Evolutionary conservation across 2,888 invertebrate genomes (phyloP).

Genomic region (Galerucella calmariensis): DNA sequence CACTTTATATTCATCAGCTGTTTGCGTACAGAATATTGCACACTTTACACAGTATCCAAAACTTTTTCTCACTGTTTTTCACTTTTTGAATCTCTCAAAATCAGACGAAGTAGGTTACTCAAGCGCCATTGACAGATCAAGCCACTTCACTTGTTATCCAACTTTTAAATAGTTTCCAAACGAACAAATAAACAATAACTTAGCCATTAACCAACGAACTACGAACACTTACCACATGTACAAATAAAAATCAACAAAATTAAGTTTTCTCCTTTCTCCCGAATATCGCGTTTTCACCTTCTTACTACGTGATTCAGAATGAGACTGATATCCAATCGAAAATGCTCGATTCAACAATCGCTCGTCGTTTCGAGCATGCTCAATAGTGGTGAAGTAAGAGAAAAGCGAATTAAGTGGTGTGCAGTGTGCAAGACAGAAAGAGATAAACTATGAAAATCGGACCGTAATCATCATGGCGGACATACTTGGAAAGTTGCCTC

Average conservation of each 20-base stretch:
- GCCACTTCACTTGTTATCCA: constrained; percentile 28
- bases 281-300: constrained; percentile 34
- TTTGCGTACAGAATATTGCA: constrained; percentile 9
- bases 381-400: constrained; percentile 34
- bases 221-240: constrained; percentile 14
- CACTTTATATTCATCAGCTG: constrained; percentile 23
- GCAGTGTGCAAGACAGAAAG: constrained; percentile 35
- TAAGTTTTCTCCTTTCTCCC: constrained; percentile 8
- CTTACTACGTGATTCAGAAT: constrained; percentile 30
- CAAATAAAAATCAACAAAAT: constrained; percentile 23
- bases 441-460: constrained; percentile 44
- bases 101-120: constrained; percentile 36
- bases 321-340: constrained; percentile 42
- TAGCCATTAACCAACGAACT: constrained; percentile 11
- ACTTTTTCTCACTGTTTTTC: constrained; percentile 26
- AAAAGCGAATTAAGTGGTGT: constrained; percentile 14
- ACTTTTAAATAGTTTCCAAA: constrained; percentile 17
- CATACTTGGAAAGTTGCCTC: constrained; percentile 52
- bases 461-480: constrained; percentile 52
- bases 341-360: constrained; percentile 40
- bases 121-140: constrained; percentile 39
- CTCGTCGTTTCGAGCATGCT: constrained; percentile 43
- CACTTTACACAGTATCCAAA: constrained; percentile 25
- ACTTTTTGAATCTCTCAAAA: constrained; percentile 36
- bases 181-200: constrained; percentile 6